Evolutionary conservation across 2,797 vertebrate species (phyloP).

Genomic region (Brachymystax lenok): DNA sequence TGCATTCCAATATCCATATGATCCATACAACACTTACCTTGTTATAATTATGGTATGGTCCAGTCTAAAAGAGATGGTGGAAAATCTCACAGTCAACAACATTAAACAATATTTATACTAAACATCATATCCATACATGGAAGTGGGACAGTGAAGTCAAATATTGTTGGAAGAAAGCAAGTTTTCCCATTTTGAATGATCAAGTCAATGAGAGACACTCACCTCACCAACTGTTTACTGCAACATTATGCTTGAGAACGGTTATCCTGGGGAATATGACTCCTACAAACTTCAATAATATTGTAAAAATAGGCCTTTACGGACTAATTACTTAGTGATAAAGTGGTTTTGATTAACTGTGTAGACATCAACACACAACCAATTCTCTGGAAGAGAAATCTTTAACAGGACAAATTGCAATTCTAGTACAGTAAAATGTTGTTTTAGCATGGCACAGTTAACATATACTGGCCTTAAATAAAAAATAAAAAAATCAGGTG

Average conservation of each 20-base stretch:
- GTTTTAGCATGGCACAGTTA: constrained; percentile 14
- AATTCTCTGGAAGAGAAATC: too few relatives aligned
- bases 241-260: background rate
- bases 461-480: constrained; percentile 1
- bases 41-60: background rate
- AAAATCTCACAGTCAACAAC: too few relatives aligned
- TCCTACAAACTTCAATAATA: too few relatives aligned
- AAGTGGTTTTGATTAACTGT: background rate
- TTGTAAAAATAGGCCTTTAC: too few relatives aligned
- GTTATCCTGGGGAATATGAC: background rate
- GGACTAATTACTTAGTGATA: background rate
- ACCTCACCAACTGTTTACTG: background rate
- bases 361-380: background rate
- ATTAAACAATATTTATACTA: too few relatives aligned
- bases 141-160: too few relatives aligned
- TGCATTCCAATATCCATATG: background rate
- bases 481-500: constrained; percentile 29
- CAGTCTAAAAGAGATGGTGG: background rate
- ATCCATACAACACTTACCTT: background rate
- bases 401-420: too few relatives aligned
- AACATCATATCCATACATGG: too few relatives aligned
- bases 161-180: too few relatives aligned
- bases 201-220: background rate
- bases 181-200: too few relatives aligned
- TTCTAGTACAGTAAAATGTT: background rate